phyloP scores from a whole-genome alignment of 2,888 invertebrate genomes.

The Tenodera sinensis region DNA sequence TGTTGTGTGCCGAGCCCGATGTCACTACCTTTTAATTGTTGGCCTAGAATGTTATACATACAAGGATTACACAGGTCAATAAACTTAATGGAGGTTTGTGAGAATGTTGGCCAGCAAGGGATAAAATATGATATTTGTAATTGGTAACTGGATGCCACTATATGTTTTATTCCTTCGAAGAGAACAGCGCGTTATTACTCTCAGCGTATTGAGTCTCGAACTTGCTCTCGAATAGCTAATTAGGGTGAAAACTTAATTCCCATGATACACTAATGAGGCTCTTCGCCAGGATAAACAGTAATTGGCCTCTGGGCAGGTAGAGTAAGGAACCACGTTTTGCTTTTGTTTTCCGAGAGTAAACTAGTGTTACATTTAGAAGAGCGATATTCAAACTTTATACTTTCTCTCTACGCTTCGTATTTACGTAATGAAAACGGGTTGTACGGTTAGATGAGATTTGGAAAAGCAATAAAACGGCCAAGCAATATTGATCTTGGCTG shows the following conservation, averaged over 20 bases:
- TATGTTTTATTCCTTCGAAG: background rate
- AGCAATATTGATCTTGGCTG: background rate
- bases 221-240: background rate
- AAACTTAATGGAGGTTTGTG: too few relatives aligned
- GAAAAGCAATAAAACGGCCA: background rate
- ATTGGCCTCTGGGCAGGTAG: background rate
- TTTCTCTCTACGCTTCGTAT: background rate
- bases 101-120: too few relatives aligned
- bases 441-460: background rate
- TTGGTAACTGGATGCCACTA: too few relatives aligned
- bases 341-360: background rate
- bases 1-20: too few relatives aligned
- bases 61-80: too few relatives aligned
- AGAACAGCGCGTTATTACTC: background rate
- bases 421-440: background rate
- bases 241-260: background rate
- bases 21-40: too few relatives aligned
- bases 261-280: background rate
- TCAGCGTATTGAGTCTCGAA: background rate
- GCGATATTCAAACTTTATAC: background rate
- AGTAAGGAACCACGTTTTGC: background rate
- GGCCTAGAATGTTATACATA: too few relatives aligned
- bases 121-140: too few relatives aligned
- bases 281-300: background rate
- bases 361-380: background rate